Base-by-base conservation (phyloP, 2,113 vertebrate species). In the Zosterops japonicus region DNA sequence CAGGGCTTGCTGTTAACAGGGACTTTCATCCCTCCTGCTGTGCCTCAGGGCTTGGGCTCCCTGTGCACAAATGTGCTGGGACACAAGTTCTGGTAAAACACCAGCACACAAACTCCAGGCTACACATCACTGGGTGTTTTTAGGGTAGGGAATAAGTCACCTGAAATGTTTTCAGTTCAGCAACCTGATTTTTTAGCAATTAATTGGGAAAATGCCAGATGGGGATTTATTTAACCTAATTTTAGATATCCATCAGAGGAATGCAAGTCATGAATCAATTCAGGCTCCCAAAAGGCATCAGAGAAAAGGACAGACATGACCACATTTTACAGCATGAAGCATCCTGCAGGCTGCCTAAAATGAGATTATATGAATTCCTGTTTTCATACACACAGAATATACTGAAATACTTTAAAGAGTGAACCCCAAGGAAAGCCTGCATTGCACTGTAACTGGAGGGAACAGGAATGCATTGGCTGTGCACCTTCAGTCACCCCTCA, bases 41-140 rank as follows among this genome's bases (percentile, higher is more conserved):
- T 0, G 4, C 31, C 83, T 50, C 3, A 0, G 1, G 29, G 55
- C 14, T 1, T 36, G 42, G 52, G 11, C 21, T 47, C 19, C 22
- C 19, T 28, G 12, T 0, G 28, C 46, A 33, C 8, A 12, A 52
- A 78, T 4, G 47, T 1, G 3, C 55, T 27, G 57, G 60, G 83
- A 28, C 35, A 74, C 24, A 28, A 10, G 35, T 36, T 82, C 42
- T 8, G 2, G 0, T 50, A 29, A 16, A 31, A 35, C n/a, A 52
- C 21, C 50, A 24, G 65, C 18, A 42, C 36, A 21, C 3, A 47
- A 69, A 67, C 0, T 0, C 44, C 23, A 68, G 60, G 23, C 55
- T 56, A 18, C 5, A 6, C 4, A 47, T 53, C 16, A 22, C 70
- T 11, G 7, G 15, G 12, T 42, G 64, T n/a, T 56, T 85, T 88